phyloP scores from a whole-genome alignment of 30 jellyfish, hydroid and myxozoan genomes.

The Turritopsis rubra region DNA sequence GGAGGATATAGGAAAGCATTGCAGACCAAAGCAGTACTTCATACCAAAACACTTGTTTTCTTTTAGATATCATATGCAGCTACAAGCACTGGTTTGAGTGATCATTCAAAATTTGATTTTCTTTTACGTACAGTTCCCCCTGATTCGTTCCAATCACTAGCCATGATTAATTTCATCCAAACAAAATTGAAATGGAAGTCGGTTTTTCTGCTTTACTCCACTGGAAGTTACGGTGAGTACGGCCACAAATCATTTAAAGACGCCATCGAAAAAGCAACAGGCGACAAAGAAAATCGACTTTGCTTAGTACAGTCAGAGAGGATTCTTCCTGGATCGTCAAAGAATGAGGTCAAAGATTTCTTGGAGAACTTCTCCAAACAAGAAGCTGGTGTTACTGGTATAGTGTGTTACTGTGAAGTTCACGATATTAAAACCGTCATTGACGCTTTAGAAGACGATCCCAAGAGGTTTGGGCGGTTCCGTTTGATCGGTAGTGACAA shows the following conservation, averaged over 20 bases:
- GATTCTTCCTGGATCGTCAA: slow-evolving; percentile 24
- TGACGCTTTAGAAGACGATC: slow-evolving; percentile 24
- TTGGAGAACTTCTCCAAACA: slow-evolving; percentile 31
- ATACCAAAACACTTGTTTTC: background rate
- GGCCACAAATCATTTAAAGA: slow-evolving; percentile 46
- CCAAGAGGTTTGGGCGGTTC: background rate
- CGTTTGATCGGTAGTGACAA: slow-evolving; percentile 71
- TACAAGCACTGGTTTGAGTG: slow-evolving; percentile 69
- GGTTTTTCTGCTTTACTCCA: slow-evolving; percentile 47
- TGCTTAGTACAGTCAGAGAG: slow-evolving; percentile 48
- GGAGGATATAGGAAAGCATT: too few relatives aligned
- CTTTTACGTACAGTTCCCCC: slow-evolving; percentile 88
- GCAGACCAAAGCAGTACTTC: too few relatives aligned
- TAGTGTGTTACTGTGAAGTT: slow-evolving; percentile 72
- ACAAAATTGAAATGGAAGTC: slow-evolving; percentile 59
- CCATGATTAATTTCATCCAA: slow-evolving; percentile 64
- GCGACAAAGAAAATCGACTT: slow-evolving; percentile 26
- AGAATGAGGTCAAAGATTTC: background rate
- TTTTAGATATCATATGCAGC: slow-evolving; percentile 74
- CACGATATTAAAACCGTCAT: slow-evolving; percentile 35
- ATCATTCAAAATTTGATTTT: slow-evolving; percentile 46
- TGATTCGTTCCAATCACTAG: slow-evolving; percentile 72
- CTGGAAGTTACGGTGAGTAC: slow-evolving; percentile 70
- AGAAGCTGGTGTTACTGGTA: slow-evolving; percentile 37
- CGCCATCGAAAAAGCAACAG: slow-evolving; percentile 16